Percentiles rank a stretch among this genome's conserved stretches.
Evolutionary conservation across 2,113 vertebrate genomes (phyloP).

Genomic region (Haemorhous mexicanus): DNA sequence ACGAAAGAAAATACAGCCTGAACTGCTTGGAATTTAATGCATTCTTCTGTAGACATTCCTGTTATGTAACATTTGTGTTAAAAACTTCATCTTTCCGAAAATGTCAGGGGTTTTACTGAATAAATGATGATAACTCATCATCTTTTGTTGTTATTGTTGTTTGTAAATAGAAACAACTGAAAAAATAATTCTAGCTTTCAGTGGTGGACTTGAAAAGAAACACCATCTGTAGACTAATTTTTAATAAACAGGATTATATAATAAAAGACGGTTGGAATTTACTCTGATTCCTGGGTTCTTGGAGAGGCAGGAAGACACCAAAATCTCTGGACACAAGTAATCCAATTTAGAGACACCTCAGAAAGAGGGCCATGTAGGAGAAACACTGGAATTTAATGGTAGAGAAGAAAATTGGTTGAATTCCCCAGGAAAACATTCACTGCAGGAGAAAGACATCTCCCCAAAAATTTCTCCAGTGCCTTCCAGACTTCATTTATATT

Average conservation of each 20-base stretch:
- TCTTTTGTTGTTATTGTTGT: background rate
- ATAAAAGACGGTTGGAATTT: background rate
- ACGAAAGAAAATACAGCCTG: background rate
- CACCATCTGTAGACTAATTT: background rate
- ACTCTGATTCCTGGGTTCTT: background rate
- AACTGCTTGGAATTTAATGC: background rate
- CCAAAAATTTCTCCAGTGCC: rapidly evolving
- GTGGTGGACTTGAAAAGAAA: background rate
- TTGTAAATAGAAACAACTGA: background rate
- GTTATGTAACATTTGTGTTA: background rate
- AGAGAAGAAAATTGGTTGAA: background rate
- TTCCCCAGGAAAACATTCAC: background rate
- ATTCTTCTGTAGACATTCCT: background rate
- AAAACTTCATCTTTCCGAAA: background rate
- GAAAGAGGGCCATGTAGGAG: background rate
- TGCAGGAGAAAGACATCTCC: background rate
- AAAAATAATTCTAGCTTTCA: background rate
- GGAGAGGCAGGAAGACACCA: background rate
- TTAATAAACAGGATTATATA: background rate
- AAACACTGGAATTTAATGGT: background rate
- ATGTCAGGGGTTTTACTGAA: background rate
- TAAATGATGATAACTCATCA: background rate
- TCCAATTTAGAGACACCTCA: background rate
- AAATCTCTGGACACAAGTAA: background rate
- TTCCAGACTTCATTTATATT: background rate